phyloP scores from a whole-genome alignment of 2,888 invertebrate genomes.

The Orchesella flavescens region DNA sequence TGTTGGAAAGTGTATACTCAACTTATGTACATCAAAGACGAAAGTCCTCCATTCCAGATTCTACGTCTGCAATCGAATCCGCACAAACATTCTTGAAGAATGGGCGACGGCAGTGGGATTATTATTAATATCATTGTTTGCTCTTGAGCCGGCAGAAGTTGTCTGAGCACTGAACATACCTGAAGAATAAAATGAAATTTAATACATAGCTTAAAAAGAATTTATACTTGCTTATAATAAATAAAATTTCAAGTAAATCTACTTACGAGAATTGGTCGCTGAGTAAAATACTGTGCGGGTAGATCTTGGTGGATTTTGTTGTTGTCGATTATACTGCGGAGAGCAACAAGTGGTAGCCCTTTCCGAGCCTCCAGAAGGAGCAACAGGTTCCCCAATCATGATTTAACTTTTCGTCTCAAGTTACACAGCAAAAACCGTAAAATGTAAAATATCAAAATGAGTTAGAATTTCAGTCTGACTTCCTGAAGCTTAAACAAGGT shows the following conservation, averaged over 20 bases:
- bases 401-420: not conserved
- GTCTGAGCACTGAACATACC: conserved; percentile 55
- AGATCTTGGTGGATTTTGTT: conserved; percentile 45
- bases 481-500: too few relatives aligned
- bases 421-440: too few relatives aligned
- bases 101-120: not conserved
- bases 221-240: not conserved
- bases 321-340: conserved; percentile 40
- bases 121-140: conserved; percentile 14
- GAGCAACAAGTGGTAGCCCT: conserved; percentile 51
- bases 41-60: too few relatives aligned
- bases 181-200: conserved; percentile 4
- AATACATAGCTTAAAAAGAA: not conserved
- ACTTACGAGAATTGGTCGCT: conserved; percentile 49
- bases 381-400: conserved; percentile 52
- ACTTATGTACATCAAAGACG: too few relatives aligned
- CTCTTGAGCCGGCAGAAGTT: conserved; percentile 18
- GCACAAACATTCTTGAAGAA: conserved; percentile 44
- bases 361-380: conserved; percentile 37
- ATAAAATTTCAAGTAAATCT: not conserved
- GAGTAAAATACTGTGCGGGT: conserved; percentile 54
- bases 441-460: too few relatives aligned
- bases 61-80: conserved; percentile 47
- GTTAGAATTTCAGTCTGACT: too few relatives aligned
- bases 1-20: too few relatives aligned